phyloP scores from a whole-genome alignment of 2,888 invertebrate genomes.

The Invenusta paracnida region DNA sequence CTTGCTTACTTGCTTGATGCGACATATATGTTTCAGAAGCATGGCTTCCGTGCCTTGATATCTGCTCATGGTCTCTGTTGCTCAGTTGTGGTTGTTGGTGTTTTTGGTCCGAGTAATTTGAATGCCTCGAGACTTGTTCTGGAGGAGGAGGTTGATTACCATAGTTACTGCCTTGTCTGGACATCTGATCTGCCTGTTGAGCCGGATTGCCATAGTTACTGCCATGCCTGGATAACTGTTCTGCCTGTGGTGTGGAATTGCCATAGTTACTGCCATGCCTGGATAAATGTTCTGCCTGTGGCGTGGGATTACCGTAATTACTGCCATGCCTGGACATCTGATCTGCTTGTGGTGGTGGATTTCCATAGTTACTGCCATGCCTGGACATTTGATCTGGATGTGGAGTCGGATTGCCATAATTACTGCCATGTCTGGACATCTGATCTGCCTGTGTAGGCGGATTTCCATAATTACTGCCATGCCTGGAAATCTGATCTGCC shows the following conservation, averaged over 20 bases:
- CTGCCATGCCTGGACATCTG: neutral
- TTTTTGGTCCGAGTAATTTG: too few species aligned
- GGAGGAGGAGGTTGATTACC: too few species aligned
- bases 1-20: neutral
- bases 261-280: too few species aligned
- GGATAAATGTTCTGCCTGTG: too few species aligned
- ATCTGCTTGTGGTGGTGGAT: neutral
- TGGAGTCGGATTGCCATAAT: neutral
- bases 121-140: neutral
- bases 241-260: too few species aligned
- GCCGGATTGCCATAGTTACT: too few species aligned
- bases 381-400: neutral
- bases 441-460: neutral
- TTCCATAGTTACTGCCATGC: too few species aligned
- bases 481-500: neutral
- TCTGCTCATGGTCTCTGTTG: neutral
- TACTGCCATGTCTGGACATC: neutral
- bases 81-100: neutral
- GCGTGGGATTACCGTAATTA: too few species aligned
- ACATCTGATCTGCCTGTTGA: neutral
- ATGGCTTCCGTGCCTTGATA: neutral
- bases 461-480: too few species aligned
- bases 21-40: too few species aligned
- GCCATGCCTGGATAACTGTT: too few species aligned
- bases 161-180: neutral